A percentile compares a stretch with the other conserved stretches of the same genome.
phyloP scores from a whole-genome alignment of 37 sponge, comb jelly and placozoan genomes.

The Corticium candelabrum region DNA sequence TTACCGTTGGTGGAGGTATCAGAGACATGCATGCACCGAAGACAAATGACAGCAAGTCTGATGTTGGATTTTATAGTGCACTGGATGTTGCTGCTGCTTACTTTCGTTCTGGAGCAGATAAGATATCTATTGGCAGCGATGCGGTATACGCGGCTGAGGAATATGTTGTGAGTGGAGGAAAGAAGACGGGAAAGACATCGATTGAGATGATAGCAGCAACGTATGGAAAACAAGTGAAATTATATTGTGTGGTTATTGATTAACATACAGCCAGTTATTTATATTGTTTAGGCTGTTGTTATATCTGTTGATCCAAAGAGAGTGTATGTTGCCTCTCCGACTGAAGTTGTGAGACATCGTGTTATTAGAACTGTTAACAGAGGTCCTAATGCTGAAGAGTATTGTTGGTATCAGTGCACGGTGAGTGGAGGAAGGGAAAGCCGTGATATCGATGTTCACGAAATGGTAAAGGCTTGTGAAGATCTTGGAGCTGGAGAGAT shows the following conservation, averaged over 20 bases:
- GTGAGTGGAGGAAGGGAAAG: background rate
- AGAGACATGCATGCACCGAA: background rate
- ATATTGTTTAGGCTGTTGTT: background rate
- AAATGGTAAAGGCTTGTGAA: background rate
- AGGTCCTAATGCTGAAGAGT: slow-evolving; percentile 2
- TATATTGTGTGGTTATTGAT: no score
- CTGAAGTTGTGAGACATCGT: background rate
- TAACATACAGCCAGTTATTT: no score
- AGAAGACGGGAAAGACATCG: slow-evolving; percentile 7
- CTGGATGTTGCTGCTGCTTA: background rate
- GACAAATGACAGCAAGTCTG: background rate
- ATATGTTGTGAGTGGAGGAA: background rate
- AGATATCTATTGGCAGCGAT: slow-evolving; percentile 11
- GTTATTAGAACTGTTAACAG: background rate
- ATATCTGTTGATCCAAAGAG: slow-evolving; percentile 10
- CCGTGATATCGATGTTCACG: background rate
- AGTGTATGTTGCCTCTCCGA: background rate
- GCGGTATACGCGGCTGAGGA: background rate
- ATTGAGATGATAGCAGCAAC: background rate
- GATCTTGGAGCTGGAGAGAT: slow-evolving; percentile 16
- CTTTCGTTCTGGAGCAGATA: slow-evolving; percentile 8
- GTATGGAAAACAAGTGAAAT: background rate
- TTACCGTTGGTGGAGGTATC: slow-evolving; percentile 13
- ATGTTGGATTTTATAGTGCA: background rate
- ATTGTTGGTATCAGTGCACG: slow-evolving; percentile 9